Evolutionary conservation across 1,140 invertebrate species (phyloP), one percentile per base, ranked within the genome.

Genomic region (Drosophila mayri): DNA sequence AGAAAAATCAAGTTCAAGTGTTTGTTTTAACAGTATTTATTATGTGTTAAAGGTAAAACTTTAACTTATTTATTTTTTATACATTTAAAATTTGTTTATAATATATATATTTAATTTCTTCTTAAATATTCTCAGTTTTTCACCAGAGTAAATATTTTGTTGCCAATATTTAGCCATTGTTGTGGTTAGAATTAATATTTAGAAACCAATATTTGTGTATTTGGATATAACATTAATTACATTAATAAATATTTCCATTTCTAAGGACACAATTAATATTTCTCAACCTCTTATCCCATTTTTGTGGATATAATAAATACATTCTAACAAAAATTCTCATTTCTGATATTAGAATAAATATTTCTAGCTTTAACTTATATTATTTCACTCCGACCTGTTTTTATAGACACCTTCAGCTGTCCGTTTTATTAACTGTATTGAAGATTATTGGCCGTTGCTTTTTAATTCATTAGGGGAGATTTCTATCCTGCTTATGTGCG

Each of bases 401-500:
- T 68, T 20, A 49, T 18, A 14, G 20, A 12, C 28, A 14, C 5
- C 47, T 32, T 43, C 40, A 37, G 47, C 71, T 52, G n/a, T 61
- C 44, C 4, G n/a, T 2, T 35, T 74, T 38, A 74, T 74, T 73
- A 54, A 46, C 22, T 46, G 18, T 9, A 4, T 0, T 14, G 18
- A 30, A 58, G 41, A 52, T 61, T 44, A 61, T 40, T 37, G 3
- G 3, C 32, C 14, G 1, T 8, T 38, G 30, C 28, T 22, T 32
- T 32, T 8, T 20, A 72, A 44, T 72, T 74, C 6, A 74, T 73
- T 74, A 40, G 40, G 2, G 14, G 1, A 49, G 68, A 72, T 72
- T 41, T 7, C 11, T 30, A 60, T 72, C 52, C 10, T 16, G 14
- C 35, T 25, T n/a, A 2, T 5, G 7, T 22, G 12, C n/a, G 9